Evolutionary conservation across 2,797 vertebrate species (phyloP), one percentile per base, ranked within the genome.

Genomic region (Enteromius argenteus): DNA sequence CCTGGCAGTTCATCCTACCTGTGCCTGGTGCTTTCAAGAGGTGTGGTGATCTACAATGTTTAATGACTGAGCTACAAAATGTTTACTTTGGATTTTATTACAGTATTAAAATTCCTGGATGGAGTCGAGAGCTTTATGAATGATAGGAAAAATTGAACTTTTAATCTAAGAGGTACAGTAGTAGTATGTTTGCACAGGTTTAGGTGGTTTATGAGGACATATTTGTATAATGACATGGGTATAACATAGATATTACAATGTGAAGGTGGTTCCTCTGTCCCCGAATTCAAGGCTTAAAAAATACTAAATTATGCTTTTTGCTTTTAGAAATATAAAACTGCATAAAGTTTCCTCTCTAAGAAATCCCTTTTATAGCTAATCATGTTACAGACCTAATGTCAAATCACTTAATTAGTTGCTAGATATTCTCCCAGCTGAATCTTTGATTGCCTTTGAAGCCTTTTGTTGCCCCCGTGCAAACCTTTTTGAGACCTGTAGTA

Each of bases 21-120:
- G 98, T 23, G 96, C 96, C 0, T 99, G 98, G 98, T 99, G 98
- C 90, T 94, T 96, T 3, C 95, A 96, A 66, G 93, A 97, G 97
- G 98, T 98, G 92, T 93, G 96, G 83, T 83, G n/a, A 71, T 30
- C 62, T 56, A 19, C 19, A n/a, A 9, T 44, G 30, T 62, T 68
- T 42, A 81, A 81, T 35, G 21, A 77, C 73, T 73, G 17, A 39
- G 27, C 77, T 84, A 21, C 46, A 32, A 27, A 15, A 67, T 35
- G 42, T 85, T 80, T 71, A 81, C 7, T 27, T 23, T 14, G 19
- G 27, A 66, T 80, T 49, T 74, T 4, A 67, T 11, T 67, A 14
- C n/a, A 27, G 3, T 60, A 19, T 37, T 46, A 58, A 62, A 17
- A 77, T 75, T 42, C 4, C 35, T 46, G 21, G 1, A 46, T 17